Evolutionary conservation across 1,140 invertebrate species (phyloP).

Genomic region (Drosophila neocordata): DNA sequence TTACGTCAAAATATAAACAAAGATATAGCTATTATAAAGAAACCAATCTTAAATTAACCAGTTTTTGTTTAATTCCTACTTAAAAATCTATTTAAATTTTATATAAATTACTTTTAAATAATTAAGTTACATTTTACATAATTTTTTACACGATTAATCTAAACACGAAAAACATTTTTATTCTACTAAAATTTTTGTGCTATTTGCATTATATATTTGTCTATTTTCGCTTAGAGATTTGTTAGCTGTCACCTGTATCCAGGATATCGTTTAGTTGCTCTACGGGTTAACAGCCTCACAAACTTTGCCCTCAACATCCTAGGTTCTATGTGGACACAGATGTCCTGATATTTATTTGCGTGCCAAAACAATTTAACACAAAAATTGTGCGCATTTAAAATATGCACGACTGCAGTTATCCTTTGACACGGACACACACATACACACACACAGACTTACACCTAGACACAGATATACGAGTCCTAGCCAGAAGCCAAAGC

Average conservation of each 20-base stretch:
- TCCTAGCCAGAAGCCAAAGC: neutral
- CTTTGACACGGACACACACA: constrained; percentile 63
- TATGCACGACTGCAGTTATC: constrained; percentile 77
- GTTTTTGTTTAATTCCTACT: too few relatives aligned
- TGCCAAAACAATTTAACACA: constrained; percentile 81
- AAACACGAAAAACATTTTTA: too few relatives aligned
- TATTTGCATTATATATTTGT: constrained; percentile 65
- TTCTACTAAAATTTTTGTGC: too few relatives aligned
- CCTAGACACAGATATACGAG: constrained; percentile 12
- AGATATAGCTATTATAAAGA: too few relatives aligned
- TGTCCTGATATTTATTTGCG: constrained; percentile 77
- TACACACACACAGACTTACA: constrained; percentile 22
- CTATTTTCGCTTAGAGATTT: constrained; percentile 65
- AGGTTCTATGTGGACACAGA: constrained; percentile 45
- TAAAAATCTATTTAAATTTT: too few relatives aligned
- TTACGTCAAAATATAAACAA: too few relatives aligned
- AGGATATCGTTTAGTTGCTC: constrained; percentile 33
- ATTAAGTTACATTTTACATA: too few relatives aligned
- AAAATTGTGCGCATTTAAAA: constrained; percentile 78
- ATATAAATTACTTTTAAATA: too few relatives aligned
- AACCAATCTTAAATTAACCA: too few relatives aligned
- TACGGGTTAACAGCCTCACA: constrained; percentile 63
- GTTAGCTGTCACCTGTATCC: constrained; percentile 60
- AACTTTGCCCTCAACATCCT: constrained; percentile 56
- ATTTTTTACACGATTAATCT: too few relatives aligned